These are phyloP conservation scores for Neodon shergylaensis DNA, from an alignment of 2,113 vertebrate species.

Conservation along the genomic window DNA sequence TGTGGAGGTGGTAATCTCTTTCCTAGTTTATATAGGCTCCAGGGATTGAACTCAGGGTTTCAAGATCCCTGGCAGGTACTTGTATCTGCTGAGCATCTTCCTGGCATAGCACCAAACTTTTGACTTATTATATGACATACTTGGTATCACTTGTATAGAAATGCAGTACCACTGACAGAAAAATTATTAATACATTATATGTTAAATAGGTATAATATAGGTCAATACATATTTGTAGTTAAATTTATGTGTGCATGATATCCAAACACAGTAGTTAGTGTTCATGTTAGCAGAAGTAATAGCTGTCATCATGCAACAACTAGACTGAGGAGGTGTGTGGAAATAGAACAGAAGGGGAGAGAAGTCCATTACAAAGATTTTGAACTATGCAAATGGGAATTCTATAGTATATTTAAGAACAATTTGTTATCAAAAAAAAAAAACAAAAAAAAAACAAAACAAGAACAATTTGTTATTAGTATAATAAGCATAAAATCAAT, in stretches of 20 bases:
- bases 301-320: too few relatives aligned
- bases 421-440: not conserved
- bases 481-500: not conserved
- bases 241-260: not conserved
- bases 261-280: not conserved
- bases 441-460: too few relatives aligned
- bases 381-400: not conserved
- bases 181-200: not conserved
- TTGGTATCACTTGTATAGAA: constrained; percentile 1
- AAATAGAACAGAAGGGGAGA: not conserved
- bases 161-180: not conserved
- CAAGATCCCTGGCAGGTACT: not conserved
- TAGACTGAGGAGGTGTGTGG: too few relatives aligned
- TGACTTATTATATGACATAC: not conserved
- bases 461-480: not conserved
- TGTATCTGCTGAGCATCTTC: not conserved
- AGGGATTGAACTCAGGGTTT: not conserved
- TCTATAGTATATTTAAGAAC: not conserved
- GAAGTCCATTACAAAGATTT: fast-evolving
- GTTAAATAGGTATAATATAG: not conserved
- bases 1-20: not conserved
- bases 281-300: not conserved
- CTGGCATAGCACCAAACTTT: not conserved
- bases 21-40: not conserved
- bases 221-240: not conserved